These are phyloP conservation scores for Clamator glandarius DNA, from an alignment of 2,797 vertebrate genomes.

Conservation along the genomic window DNA sequence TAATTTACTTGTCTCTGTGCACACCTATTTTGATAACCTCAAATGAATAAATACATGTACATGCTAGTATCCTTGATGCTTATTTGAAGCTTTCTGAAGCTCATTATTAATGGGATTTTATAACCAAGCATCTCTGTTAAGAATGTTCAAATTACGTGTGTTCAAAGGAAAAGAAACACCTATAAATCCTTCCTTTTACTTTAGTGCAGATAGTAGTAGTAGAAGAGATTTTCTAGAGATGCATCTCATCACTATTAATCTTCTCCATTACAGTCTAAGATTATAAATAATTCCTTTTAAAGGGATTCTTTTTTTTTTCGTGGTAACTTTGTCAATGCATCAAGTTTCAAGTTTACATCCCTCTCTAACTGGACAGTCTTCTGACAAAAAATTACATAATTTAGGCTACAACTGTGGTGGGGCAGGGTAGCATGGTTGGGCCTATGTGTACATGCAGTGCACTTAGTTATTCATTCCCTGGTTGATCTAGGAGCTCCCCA, in stretches of 20 bases:
- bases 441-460: not conserved
- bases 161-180: not conserved
- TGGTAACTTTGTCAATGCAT: not conserved
- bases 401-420: not conserved
- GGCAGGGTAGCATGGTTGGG: not conserved
- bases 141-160: not conserved
- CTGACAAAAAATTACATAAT: not conserved
- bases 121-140: not conserved
- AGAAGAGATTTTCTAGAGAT: not conserved
- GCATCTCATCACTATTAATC: not conserved
- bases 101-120: constrained; percentile 4
- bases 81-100: not conserved
- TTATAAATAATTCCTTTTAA: not conserved
- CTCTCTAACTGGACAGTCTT: not conserved
- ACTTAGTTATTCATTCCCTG: not conserved
- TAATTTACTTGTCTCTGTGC: not conserved
- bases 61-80: not conserved
- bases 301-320: not conserved
- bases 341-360: not conserved
- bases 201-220: not conserved
- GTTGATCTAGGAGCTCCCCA: not conserved
- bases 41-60: not conserved
- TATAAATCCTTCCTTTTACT: not conserved
- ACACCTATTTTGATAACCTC: not conserved
- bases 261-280: not conserved